Evolutionary conservation across 2,888 invertebrate species (phyloP).

Genomic region (Lymantria monacha): DNA sequence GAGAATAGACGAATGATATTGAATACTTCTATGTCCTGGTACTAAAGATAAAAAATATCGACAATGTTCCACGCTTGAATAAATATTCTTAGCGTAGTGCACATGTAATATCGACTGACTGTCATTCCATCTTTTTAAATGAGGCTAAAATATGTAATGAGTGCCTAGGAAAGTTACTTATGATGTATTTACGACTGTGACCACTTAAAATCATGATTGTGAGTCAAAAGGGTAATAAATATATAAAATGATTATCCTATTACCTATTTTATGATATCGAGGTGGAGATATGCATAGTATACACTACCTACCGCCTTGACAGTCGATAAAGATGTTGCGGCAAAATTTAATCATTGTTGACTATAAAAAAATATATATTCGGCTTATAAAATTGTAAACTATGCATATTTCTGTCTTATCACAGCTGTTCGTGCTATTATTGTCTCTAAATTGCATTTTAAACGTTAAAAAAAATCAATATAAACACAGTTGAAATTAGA

Average conservation of each 20-base stretch:
- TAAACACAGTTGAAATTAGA: slow-evolving; percentile 59
- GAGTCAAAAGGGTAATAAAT: slow-evolving; percentile 74
- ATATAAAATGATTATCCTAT: slow-evolving; percentile 58
- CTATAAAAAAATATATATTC: neutral
- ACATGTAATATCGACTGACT: slow-evolving; percentile 55
- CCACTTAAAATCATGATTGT: slow-evolving; percentile 77
- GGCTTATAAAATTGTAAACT: slow-evolving; percentile 21
- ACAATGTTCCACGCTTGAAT: slow-evolving; percentile 39
- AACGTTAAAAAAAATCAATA: slow-evolving; percentile 62
- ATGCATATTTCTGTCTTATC: slow-evolving; percentile 24
- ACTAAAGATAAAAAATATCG: slow-evolving; percentile 29
- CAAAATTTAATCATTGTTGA: slow-evolving; percentile 4
- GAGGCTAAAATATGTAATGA: slow-evolving; percentile 70
- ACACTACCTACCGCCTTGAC: slow-evolving; percentile 9
- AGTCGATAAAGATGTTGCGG: slow-evolving; percentile 5
- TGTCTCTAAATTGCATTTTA: slow-evolving; percentile 60
- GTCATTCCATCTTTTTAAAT: slow-evolving; percentile 49
- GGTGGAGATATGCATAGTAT: slow-evolving; percentile 27
- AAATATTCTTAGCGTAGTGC: slow-evolving; percentile 46
- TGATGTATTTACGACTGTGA: slow-evolving; percentile 75
- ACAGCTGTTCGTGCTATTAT: slow-evolving; percentile 69
- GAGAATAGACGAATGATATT: slow-evolving; percentile 13
- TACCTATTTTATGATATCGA: slow-evolving; percentile 51
- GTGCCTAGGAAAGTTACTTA: slow-evolving; percentile 80
- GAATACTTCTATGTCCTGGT: slow-evolving; percentile 31